Evolutionary conservation across 2,113 vertebrate species (phyloP).

Genomic region (Syrrhaptes paradoxus): DNA sequence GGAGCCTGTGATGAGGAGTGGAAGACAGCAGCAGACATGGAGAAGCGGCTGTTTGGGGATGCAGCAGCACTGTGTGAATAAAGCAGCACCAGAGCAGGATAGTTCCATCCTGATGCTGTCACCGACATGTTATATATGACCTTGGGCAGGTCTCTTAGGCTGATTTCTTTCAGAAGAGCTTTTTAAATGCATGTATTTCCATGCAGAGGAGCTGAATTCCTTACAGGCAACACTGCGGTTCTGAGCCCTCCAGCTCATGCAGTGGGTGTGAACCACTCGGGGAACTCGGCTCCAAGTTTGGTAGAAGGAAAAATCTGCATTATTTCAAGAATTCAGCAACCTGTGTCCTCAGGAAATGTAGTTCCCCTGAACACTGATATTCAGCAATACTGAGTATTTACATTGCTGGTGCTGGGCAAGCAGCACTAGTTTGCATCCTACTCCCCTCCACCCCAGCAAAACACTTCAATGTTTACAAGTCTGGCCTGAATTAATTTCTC

Average conservation of each 20-base stretch:
- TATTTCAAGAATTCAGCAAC: not conserved
- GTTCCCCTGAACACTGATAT: not conserved
- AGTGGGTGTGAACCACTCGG: not conserved
- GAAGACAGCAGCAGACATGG: not conserved
- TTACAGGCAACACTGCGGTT: not conserved
- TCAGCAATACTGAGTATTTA: not conserved
- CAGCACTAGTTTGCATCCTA: not conserved
- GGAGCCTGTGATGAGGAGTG: slow-evolving; percentile 36
- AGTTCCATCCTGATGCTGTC: slow-evolving; percentile 18
- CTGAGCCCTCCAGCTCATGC: not conserved
- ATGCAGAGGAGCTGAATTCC: not conserved
- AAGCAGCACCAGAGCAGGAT: not conserved
- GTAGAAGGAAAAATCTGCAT: not conserved
- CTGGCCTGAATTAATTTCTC: not conserved
- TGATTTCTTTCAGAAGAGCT: not conserved
- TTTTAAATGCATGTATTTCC: not conserved
- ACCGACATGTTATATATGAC: not conserved
- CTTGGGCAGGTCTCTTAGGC: slow-evolving; percentile 45
- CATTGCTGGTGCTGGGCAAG: not conserved
- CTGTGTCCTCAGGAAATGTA: not conserved
- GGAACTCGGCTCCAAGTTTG: not conserved
- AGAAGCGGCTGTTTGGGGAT: not conserved
- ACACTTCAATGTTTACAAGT: not conserved
- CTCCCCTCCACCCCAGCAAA: not conserved
- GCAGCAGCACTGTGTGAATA: slow-evolving; percentile 4